A percentile compares a stretch with the other conserved stretches of the same genome.
Conservation (phyloP, 2,888 invertebrate species). For the Phengaris arion region DNA sequence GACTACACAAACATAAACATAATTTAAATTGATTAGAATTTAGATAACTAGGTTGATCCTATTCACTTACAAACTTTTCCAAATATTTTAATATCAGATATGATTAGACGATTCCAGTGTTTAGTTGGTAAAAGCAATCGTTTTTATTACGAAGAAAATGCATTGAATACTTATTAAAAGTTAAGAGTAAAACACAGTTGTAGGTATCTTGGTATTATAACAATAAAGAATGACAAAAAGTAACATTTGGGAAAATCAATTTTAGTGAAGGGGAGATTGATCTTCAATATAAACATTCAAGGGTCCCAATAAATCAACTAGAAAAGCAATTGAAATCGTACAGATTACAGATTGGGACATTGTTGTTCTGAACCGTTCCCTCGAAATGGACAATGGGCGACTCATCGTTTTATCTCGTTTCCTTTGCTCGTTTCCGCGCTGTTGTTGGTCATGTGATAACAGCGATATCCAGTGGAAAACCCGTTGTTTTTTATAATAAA, state of each 20-base stretch:
- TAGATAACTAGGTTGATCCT: slow-evolving; percentile 1
- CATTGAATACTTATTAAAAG: neutral
- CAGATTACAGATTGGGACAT: slow-evolving; percentile 18
- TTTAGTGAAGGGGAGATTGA: neutral
- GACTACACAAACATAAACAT: neutral
- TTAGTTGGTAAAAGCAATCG: neutral
- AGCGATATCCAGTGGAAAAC: slow-evolving; percentile 43
- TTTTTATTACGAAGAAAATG: neutral
- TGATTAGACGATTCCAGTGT: neutral
- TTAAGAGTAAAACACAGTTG: neutral
- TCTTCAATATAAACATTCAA: slow-evolving; percentile 6
- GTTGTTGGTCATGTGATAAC: slow-evolving; percentile 58
- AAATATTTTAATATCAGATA: neutral
- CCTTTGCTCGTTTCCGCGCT: slow-evolving; percentile 66
- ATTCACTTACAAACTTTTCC: neutral
- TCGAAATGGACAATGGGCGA: slow-evolving; percentile 57
- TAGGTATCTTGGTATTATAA: neutral
- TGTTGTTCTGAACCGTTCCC: slow-evolving; percentile 40
- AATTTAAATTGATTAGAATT: slow-evolving; percentile 1
- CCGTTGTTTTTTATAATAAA: slow-evolving; percentile 1
- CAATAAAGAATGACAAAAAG: neutral
- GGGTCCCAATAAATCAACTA: neutral
- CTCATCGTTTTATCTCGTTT: slow-evolving; percentile 68
- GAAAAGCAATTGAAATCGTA: neutral
- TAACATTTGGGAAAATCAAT: neutral